phyloP scores from a whole-genome alignment of 2,797 vertebrate species.

The Trematomus bernacchii region DNA sequence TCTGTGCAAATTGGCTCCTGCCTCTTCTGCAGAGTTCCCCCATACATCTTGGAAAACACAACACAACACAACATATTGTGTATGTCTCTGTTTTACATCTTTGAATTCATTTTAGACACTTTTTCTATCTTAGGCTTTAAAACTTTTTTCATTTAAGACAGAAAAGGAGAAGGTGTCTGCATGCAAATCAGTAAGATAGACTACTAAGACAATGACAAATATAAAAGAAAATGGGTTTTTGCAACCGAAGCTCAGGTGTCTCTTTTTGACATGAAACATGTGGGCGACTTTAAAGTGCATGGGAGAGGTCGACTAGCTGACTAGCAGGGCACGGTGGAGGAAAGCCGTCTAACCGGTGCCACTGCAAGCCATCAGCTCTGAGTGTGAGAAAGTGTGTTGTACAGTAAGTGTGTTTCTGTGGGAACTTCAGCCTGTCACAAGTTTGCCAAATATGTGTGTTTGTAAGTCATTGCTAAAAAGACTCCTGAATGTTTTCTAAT shows the following conservation, averaged over 20 bases:
- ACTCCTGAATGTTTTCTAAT: not conserved
- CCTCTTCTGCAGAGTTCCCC: slow-evolving; percentile 19
- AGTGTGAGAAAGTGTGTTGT: slow-evolving; percentile 73
- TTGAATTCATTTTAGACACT: not conserved
- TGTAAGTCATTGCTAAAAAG: slow-evolving; percentile 9
- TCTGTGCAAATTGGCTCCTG: slow-evolving; percentile 8
- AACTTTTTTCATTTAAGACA: not conserved
- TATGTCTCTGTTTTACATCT: not conserved
- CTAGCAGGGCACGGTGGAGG: slow-evolving; percentile 71
- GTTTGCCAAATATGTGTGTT: slow-evolving; percentile 6
- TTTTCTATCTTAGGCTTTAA: not conserved
- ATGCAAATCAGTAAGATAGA: not conserved
- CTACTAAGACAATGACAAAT: not conserved
- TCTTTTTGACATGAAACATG: slow-evolving; percentile 23
- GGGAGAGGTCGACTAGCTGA: slow-evolving; percentile 60
- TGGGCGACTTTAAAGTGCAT: slow-evolving; percentile 36
- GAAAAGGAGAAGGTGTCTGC: not conserved
- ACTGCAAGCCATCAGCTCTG: slow-evolving; percentile 75
- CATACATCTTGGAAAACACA: slow-evolving; percentile 13
- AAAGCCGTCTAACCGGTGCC: slow-evolving; percentile 85
- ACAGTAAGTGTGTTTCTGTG: slow-evolving; percentile 29
- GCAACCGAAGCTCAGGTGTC: not conserved
- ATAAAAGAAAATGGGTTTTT: not conserved
- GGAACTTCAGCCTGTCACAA: slow-evolving; percentile 36
- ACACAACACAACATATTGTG: too few relatives aligned